phyloP scores from a whole-genome alignment of 2,797 vertebrate species.

The Simalia tracyae region DNA sequence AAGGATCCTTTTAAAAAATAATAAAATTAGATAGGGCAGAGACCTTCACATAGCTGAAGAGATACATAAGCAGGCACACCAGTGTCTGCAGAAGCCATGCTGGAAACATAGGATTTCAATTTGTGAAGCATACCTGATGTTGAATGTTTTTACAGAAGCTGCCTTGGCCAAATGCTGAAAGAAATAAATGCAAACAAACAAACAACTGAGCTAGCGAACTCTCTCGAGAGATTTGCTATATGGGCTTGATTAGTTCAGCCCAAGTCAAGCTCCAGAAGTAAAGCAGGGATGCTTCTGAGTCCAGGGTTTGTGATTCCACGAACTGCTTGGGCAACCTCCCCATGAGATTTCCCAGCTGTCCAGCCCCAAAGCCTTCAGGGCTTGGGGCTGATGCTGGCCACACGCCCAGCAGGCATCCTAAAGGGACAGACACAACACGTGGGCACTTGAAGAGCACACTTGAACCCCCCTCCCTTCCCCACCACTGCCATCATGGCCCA shows the following conservation, averaged over 20 bases:
- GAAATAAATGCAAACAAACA: not conserved
- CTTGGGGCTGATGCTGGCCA: not conserved
- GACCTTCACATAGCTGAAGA: too few relatives aligned
- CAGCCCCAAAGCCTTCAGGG: rapidly evolving
- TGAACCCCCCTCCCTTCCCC: not conserved
- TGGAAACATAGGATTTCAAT: not conserved
- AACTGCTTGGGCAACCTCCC: not conserved
- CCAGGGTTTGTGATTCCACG: too few relatives aligned
- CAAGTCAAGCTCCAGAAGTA: not conserved
- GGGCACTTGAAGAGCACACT: not conserved
- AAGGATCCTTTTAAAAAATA: not conserved
- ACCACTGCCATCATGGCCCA: constrained; percentile 68
- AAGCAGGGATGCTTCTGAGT: not conserved
- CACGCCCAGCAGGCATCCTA: rapidly evolving
- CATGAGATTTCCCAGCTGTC: not conserved
- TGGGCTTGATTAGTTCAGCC: not conserved
- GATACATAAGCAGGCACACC: not conserved
- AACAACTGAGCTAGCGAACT: not conserved
- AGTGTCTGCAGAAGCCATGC: not conserved
- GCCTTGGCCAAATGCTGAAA: not conserved
- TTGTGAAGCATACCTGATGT: not conserved
- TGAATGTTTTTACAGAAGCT: not conserved
- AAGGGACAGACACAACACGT: constrained; percentile 17
- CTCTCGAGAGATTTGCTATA: not conserved
- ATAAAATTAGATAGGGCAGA: not conserved